Evolutionary conservation across 2,113 vertebrate species (phyloP).

Genomic region (Probosciger aterrimus): DNA sequence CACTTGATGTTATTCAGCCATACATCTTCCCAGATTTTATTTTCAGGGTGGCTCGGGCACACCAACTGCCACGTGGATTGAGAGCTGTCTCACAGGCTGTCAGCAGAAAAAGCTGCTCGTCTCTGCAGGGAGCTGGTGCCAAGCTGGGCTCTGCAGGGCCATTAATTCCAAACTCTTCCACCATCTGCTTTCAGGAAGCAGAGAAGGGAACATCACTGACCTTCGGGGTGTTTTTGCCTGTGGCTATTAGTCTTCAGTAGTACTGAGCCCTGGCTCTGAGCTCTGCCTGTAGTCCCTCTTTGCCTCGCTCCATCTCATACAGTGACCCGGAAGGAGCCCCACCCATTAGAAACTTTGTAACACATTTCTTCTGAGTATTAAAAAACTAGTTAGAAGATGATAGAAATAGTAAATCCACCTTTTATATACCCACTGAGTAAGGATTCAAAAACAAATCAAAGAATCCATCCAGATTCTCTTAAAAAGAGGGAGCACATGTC

Average conservation of each 20-base stretch:
- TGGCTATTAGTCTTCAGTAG: neutral
- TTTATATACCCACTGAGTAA: neutral
- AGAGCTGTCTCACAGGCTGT: neutral
- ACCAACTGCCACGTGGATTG: fast-evolving
- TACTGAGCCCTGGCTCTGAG: neutral
- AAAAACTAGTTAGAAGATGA: neutral
- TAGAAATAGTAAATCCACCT: neutral
- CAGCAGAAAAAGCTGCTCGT: neutral
- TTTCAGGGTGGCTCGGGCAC: neutral
- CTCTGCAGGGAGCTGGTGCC: neutral
- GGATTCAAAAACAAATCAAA: neutral
- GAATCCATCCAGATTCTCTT: neutral
- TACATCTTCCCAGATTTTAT: fast-evolving
- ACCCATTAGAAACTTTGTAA: neutral
- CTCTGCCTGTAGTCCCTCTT: neutral
- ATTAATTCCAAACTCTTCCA: conserved; percentile 30
- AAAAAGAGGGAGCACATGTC: neutral
- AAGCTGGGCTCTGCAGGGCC: neutral
- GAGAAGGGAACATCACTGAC: conserved; percentile 1
- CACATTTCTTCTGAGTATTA: neutral
- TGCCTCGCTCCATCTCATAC: neutral
- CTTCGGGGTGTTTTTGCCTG: conserved; percentile 28
- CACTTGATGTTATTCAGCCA: neutral
- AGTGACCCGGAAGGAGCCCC: neutral
- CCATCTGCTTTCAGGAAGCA: conserved; percentile 53